Evolutionary conservation across 2,888 invertebrate genomes (phyloP).

Genomic region (Choristoneura rosaceana): DNA sequence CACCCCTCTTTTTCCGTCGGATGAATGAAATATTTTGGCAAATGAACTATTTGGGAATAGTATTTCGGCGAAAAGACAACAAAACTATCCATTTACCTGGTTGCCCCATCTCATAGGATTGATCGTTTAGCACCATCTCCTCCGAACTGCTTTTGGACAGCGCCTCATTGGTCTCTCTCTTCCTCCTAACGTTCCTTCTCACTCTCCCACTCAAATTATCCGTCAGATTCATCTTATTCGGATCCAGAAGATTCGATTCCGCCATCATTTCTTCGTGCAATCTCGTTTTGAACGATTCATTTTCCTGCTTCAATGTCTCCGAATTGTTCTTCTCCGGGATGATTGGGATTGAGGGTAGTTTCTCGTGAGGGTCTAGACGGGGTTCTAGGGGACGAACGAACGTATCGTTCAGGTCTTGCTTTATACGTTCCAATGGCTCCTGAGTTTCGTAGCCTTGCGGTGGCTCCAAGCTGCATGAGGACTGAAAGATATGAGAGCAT

Average conservation of each 20-base stretch:
- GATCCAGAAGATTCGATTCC: conserved; percentile 66
- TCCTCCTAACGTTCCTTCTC: conserved; percentile 50
- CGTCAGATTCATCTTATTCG: conserved; percentile 64
- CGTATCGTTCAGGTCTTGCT: conserved; percentile 71
- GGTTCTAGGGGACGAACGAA: conserved; percentile 63
- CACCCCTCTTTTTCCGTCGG: too few species aligned
- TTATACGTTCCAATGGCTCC: conserved; percentile 67
- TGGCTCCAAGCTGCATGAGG: conserved; percentile 73
- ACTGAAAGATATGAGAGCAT: conserved; percentile 52
- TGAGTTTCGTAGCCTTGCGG: conserved; percentile 76
- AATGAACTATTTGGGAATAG: too few species aligned
- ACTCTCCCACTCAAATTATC: conserved; percentile 54
- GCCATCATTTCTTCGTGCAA: conserved; percentile 67
- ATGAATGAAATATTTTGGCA: too few species aligned
- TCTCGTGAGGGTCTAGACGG: conserved; percentile 53
- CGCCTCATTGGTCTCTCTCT: conserved; percentile 64
- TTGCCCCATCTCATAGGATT: conserved; percentile 58
- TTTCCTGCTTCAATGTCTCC: conserved; percentile 61
- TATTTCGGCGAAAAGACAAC: too few species aligned
- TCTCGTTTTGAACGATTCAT: conserved; percentile 62
- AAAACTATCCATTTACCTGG: conserved; percentile 54
- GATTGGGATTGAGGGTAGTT: conserved; percentile 63
- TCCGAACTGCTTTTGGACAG: conserved; percentile 64
- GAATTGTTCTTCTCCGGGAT: conserved; percentile 67
- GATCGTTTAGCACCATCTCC: conserved; percentile 66